These are phyloP conservation scores for Epinephelus moara DNA, from an alignment of 2,113 vertebrate species.

Conservation along the genomic window DNA sequence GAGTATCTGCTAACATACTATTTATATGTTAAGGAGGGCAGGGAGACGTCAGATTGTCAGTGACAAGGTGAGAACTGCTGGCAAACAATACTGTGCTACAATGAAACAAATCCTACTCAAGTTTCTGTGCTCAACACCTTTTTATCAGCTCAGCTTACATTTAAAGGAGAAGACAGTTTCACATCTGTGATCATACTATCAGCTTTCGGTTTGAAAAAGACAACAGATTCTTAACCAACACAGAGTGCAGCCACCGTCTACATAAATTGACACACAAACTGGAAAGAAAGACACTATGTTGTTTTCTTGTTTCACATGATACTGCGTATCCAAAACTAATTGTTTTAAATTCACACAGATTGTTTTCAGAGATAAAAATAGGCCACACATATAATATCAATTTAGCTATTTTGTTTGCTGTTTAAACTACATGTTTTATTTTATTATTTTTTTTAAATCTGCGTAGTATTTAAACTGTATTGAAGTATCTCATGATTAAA, in stretches of 20 bases:
- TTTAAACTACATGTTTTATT: background rate
- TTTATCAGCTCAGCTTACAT: slow-evolving; percentile 49
- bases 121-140: slow-evolving; percentile 59
- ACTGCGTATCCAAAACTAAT: background rate
- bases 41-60: background rate
- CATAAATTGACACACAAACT: background rate
- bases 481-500: background rate
- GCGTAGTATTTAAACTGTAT: background rate
- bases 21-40: background rate
- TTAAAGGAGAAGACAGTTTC: background rate
- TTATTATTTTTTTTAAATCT: background rate
- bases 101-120: slow-evolving; percentile 51
- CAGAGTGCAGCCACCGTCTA: rapidly evolving
- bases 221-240: background rate
- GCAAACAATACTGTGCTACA: background rate
- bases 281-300: background rate
- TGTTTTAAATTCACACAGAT: background rate
- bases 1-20: background rate
- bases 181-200: slow-evolving; percentile 23
- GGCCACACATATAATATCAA: background rate
- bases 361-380: slow-evolving; percentile 8
- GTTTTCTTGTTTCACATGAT: background rate
- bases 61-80: slow-evolving; percentile 25
- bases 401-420: background rate
- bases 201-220: slow-evolving; percentile 21